Evolutionary conservation across 2,888 invertebrate species (phyloP).

Genomic region (Apantesis nais): DNA sequence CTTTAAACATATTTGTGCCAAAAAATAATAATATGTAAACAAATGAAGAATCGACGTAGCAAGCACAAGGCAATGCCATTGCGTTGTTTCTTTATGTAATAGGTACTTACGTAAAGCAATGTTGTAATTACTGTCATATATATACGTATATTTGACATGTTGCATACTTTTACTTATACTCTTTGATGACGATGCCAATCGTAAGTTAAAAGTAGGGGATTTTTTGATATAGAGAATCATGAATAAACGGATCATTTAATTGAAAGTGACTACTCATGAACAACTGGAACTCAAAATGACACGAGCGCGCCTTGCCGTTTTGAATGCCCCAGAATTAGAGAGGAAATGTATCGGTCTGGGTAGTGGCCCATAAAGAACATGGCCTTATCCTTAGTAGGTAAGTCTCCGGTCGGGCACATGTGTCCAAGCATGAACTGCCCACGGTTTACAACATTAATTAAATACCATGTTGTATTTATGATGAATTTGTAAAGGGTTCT

Average conservation of each 20-base stretch:
- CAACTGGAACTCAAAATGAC: too few relatives aligned
- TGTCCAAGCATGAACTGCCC: background rate
- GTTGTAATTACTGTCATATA: conserved; percentile 24
- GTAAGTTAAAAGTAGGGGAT: background rate
- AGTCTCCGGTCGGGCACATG: background rate
- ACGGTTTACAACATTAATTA: background rate
- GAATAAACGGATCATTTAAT: too few relatives aligned
- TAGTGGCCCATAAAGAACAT: too few relatives aligned
- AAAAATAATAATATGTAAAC: conserved; percentile 25
- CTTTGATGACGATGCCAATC: background rate
- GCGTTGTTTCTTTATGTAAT: conserved; percentile 33
- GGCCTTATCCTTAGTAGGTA: too few relatives aligned
- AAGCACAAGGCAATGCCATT: conserved; percentile 20
- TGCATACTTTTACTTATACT: background rate
- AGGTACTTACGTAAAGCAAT: conserved; percentile 30
- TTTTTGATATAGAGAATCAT: background rate
- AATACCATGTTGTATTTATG: background rate
- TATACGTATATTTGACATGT: conserved; percentile 11
- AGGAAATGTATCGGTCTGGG: too few relatives aligned
- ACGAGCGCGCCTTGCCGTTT: background rate
- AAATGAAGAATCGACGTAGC: conserved; percentile 20
- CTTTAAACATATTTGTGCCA: conserved; percentile 10
- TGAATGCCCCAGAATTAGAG: background rate
- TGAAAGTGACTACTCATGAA: background rate
- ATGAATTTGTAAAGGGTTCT: background rate